A percentile compares a stretch with the other conserved stretches of the same genome.
phyloP scores from a whole-genome alignment of 2,113 vertebrate genomes.

The Amphilophus citrinellus region DNA sequence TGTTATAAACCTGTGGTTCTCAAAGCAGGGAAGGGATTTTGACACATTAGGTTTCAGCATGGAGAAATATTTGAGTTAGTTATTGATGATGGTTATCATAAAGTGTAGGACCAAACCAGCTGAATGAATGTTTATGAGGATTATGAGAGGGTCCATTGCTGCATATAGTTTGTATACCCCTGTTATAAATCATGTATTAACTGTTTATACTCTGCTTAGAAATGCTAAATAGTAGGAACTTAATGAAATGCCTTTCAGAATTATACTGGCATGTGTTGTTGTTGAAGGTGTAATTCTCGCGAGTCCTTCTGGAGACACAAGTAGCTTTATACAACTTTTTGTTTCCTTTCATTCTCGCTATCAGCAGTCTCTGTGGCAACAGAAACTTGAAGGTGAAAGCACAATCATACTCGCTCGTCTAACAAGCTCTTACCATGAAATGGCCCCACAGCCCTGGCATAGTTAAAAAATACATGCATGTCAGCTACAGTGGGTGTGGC shows the following conservation, averaged over 20 bases:
- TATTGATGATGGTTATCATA: not conserved
- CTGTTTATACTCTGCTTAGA: not conserved
- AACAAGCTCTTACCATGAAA: not conserved
- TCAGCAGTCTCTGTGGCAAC: not conserved
- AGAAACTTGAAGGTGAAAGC: not conserved
- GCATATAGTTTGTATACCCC: not conserved
- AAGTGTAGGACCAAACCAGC: not conserved
- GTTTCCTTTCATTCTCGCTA: not conserved
- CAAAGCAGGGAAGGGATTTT: not conserved
- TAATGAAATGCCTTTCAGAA: not conserved
- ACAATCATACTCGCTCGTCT: not conserved
- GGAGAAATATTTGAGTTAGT: not conserved
- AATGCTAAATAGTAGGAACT: not conserved
- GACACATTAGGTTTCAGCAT: not conserved
- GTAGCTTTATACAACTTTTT: constrained; percentile 2
- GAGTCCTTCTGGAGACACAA: not conserved
- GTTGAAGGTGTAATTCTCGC: not conserved
- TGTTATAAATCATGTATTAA: not conserved
- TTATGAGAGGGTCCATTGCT: not conserved
- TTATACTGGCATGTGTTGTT: not conserved
- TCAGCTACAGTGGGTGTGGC: not conserved
- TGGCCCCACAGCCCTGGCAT: not conserved
- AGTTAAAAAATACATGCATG: not conserved
- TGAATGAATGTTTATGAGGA: not conserved
- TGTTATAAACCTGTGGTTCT: not conserved